These are phyloP conservation scores for Amphipyra tragopoginis DNA, from an alignment of 2,888 invertebrate genomes.

Conservation along the genomic window DNA sequence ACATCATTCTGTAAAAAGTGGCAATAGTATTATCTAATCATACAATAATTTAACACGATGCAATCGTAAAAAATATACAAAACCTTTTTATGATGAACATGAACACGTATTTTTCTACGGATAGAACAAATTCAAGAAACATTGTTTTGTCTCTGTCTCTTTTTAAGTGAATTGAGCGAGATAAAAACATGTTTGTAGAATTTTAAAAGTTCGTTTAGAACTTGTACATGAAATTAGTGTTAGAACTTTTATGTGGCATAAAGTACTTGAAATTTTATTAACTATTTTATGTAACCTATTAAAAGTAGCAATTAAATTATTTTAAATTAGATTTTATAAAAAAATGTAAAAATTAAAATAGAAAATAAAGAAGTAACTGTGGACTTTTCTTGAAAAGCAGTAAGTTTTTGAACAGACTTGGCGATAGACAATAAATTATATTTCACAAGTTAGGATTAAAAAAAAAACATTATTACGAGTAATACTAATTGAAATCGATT, in stretches of 20 bases:
- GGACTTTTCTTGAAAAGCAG: no score
- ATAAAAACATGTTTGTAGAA: constrained; percentile 7
- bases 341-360: no score
- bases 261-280: neutral
- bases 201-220: constrained; percentile 21
- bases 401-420: constrained; percentile 31
- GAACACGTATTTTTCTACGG: constrained; percentile 48
- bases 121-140: constrained; percentile 20
- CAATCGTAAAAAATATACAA: constrained; percentile 18
- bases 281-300: neutral
- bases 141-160: constrained; percentile 48
- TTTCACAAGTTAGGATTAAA: neutral
- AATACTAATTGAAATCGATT: no score
- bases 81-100: constrained; percentile 51
- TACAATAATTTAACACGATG: constrained; percentile 21
- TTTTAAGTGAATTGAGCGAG: constrained; percentile 29
- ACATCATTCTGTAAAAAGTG: neutral
- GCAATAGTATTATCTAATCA: constrained; percentile 11
- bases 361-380: no score
- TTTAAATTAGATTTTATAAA: no score
- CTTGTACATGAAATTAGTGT: neutral
- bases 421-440: constrained; percentile 8
- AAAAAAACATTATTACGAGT: no score
- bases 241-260: no score
- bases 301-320: neutral